phyloP scores from a whole-genome alignment of 2,888 invertebrate genomes.

The Maniola hyperantus region DNA sequence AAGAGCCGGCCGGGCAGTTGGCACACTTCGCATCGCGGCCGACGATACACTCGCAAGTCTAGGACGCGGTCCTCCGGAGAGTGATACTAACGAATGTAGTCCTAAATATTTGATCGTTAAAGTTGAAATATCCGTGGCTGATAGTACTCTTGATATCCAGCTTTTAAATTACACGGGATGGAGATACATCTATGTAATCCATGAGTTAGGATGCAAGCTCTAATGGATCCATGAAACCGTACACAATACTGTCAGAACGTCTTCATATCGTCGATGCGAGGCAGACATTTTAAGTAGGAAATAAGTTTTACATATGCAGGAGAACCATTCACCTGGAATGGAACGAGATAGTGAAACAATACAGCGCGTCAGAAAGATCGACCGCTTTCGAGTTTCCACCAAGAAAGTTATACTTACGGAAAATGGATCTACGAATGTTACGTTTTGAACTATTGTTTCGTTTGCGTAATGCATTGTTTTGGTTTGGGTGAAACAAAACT shows the following conservation, averaged over 20 bases:
- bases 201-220: conserved; percentile 61
- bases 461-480: conserved; percentile 49
- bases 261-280: conserved; percentile 34
- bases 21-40: conserved; percentile 51
- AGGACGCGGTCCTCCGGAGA: conserved; percentile 71
- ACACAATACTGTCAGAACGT: conserved; percentile 39
- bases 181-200: conserved; percentile 69
- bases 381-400: conserved; percentile 59
- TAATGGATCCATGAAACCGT: conserved; percentile 47
- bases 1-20: conserved; percentile 46
- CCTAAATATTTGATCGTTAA: conserved; percentile 78
- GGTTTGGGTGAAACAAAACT: conserved; percentile 43
- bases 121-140: conserved; percentile 68
- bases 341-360: conserved; percentile 65
- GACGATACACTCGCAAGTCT: conserved; percentile 65
- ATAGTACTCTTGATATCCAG: conserved; percentile 60
- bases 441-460: conserved; percentile 41
- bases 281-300: conserved; percentile 34
- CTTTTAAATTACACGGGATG: conserved; percentile 57
- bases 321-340: conserved; percentile 63
- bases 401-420: conserved; percentile 60
- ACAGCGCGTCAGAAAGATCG: conserved; percentile 61
- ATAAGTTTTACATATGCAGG: conserved; percentile 39
- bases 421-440: conserved; percentile 53
- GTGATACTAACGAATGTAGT: conserved; percentile 76